phyloP scores from a whole-genome alignment of 2,888 invertebrate genomes.

The Cybosia mesomella region DNA sequence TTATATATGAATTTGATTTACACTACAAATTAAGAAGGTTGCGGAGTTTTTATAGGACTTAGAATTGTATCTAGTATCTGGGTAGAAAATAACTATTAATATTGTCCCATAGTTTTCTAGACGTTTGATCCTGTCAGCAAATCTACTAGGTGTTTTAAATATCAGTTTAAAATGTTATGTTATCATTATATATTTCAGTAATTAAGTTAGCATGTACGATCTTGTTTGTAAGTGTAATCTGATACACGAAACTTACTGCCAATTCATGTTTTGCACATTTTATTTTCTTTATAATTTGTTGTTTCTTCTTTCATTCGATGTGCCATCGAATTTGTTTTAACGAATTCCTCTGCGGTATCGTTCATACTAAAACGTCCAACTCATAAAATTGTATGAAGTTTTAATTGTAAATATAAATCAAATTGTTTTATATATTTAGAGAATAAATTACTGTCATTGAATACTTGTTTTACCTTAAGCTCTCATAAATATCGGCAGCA shows the following conservation, averaged over 20 bases:
- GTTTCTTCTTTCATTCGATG: slow-evolving; percentile 51
- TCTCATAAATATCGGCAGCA: neutral
- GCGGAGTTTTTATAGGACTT: slow-evolving; percentile 17
- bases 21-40: slow-evolving; percentile 17
- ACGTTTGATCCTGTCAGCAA: neutral
- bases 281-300: slow-evolving; percentile 34
- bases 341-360: slow-evolving; percentile 40
- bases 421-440: slow-evolving; percentile 82
- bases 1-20: slow-evolving; percentile 36
- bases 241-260: slow-evolving; percentile 41
- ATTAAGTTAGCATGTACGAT: slow-evolving; percentile 25
- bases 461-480: slow-evolving; percentile 38
- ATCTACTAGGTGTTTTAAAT: neutral
- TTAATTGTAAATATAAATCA: slow-evolving; percentile 71
- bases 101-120: neutral
- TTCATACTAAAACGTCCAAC: slow-evolving; percentile 35
- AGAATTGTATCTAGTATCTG: neutral
- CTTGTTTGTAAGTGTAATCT: slow-evolving; percentile 34
- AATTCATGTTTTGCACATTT: slow-evolving; percentile 37
- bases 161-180: slow-evolving; percentile 34
- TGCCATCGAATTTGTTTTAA: slow-evolving; percentile 70
- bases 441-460: slow-evolving; percentile 77
- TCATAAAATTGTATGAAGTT: slow-evolving; percentile 29
- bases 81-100: neutral
- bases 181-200: slow-evolving; percentile 30